These are phyloP conservation scores for Suillia variegata DNA, from an alignment of 2,888 invertebrate species.

Conservation along the genomic window DNA sequence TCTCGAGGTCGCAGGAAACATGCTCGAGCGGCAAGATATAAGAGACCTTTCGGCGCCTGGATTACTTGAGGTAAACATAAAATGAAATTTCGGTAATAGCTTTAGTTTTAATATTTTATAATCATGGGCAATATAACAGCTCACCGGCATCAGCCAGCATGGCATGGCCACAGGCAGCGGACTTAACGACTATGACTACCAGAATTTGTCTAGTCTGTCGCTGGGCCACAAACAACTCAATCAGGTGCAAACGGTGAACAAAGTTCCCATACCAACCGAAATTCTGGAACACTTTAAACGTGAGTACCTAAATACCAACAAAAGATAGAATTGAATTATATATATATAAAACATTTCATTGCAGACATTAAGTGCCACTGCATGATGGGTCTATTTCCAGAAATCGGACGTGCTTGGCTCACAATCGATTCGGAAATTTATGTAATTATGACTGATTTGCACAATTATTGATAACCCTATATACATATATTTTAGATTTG, in stretches of 20 bases:
- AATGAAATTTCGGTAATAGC: not conserved
- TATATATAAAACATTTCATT: not conserved
- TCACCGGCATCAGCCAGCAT: conserved; percentile 70
- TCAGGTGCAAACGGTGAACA: conserved; percentile 79
- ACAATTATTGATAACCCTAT: not conserved
- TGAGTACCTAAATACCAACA: conserved; percentile 61
- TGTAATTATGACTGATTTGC: conserved; percentile 60
- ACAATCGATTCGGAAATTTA: conserved; percentile 98
- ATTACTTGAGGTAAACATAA: conserved; percentile 51
- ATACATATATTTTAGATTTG: conserved; percentile 64
- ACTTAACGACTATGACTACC: conserved; percentile 88
- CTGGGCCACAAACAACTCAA: conserved; percentile 73
- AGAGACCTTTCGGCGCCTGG: conserved; percentile 53
- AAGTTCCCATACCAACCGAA: conserved; percentile 89
- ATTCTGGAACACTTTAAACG: conserved; percentile 94
- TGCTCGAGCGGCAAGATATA: conserved; percentile 73
- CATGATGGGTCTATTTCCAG: conserved; percentile 96
- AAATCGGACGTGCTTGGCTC: conserved; percentile 95
- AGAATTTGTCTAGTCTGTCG: conserved; percentile 73
- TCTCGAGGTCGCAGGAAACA: conserved; percentile 78
- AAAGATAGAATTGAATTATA: conserved; percentile 7
- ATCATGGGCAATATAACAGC: too few relatives aligned
- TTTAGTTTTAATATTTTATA: conserved; percentile 8
- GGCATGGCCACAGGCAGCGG: conserved; percentile 87
- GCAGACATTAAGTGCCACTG: conserved; percentile 94